Conservation (phyloP, 2,113 vertebrate genomes). For the Grantiella picta region DNA sequence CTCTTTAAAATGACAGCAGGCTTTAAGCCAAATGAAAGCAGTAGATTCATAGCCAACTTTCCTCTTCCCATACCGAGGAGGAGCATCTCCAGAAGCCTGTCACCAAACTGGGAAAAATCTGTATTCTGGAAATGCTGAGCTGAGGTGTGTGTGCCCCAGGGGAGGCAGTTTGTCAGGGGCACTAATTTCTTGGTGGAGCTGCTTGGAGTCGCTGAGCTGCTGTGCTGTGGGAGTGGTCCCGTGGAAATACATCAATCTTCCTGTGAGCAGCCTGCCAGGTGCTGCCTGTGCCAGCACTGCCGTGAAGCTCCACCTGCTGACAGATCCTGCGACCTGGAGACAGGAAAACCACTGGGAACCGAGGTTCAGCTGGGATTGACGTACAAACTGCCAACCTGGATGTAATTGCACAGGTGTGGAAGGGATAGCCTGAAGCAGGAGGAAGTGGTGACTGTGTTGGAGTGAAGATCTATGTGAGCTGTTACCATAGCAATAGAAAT, state of each 20-base stretch:
- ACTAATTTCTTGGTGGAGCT: background rate
- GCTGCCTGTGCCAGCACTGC: background rate
- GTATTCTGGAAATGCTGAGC: background rate
- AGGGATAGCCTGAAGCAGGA: background rate
- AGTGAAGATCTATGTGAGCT: background rate
- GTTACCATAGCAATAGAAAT: background rate
- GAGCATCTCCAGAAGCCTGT: background rate
- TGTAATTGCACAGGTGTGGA: background rate
- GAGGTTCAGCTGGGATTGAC: rapidly evolving
- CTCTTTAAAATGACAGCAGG: background rate
- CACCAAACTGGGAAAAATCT: background rate
- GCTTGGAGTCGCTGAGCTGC: background rate
- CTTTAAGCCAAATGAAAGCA: background rate
- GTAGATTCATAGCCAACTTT: rapidly evolving
- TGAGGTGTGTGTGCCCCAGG: background rate
- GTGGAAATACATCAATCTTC: background rate
- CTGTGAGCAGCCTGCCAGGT: background rate
- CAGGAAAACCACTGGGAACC: rapidly evolving
- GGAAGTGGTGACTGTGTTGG: background rate
- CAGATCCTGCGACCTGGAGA: background rate
- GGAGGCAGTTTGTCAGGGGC: background rate
- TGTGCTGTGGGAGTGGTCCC: background rate
- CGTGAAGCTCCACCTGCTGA: background rate
- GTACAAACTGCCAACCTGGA: background rate
- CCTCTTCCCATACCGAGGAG: background rate